A percentile compares a stretch with the other conserved stretches of the same genome.
These are phyloP conservation scores for Formica exsecta DNA, from an alignment of 1,140 invertebrate genomes.

Conservation along the genomic window DNA sequence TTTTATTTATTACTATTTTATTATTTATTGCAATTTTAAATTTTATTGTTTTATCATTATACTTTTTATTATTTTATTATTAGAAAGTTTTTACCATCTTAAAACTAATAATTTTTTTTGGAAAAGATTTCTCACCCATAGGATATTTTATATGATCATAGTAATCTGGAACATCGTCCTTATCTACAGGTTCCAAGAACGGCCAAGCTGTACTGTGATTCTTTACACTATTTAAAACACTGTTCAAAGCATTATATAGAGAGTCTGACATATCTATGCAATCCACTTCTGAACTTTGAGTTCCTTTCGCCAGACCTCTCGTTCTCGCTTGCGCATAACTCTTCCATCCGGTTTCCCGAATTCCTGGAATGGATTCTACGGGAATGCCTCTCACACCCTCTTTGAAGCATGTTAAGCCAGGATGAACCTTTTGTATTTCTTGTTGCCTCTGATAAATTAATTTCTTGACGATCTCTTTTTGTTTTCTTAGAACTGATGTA, in stretches of 20 bases:
- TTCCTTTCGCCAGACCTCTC: slow-evolving; percentile 87
- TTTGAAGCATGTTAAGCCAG: slow-evolving; percentile 96
- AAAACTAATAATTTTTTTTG: background rate
- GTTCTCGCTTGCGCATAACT: slow-evolving; percentile 88
- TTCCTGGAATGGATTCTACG: slow-evolving; percentile 95
- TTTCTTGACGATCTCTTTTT: slow-evolving; percentile 97
- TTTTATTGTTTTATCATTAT: background rate
- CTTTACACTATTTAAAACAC: slow-evolving; percentile 93
- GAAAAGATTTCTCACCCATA: slow-evolving; percentile 92
- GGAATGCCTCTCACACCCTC: slow-evolving; percentile 95
- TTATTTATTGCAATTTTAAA: background rate
- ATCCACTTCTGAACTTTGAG: slow-evolving; percentile 89
- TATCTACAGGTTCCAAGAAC: slow-evolving; percentile 97
- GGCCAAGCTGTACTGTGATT: slow-evolving; percentile 96
- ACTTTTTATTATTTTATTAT: slow-evolving; percentile 1
- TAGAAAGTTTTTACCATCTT: background rate
- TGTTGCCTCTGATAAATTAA: slow-evolving; percentile 95
- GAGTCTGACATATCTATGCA: slow-evolving; percentile 90
- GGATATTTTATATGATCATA: slow-evolving; percentile 99
- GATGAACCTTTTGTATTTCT: slow-evolving; percentile 93
- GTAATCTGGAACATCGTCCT: slow-evolving; percentile 97
- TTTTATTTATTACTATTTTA: background rate
- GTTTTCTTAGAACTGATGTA: slow-evolving; percentile 94
- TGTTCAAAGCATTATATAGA: slow-evolving; percentile 90
- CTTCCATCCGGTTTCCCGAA: slow-evolving; percentile 92